Conservation (phyloP, 2,888 invertebrate genomes). For the Leptinotarsa haldemani region DNA sequence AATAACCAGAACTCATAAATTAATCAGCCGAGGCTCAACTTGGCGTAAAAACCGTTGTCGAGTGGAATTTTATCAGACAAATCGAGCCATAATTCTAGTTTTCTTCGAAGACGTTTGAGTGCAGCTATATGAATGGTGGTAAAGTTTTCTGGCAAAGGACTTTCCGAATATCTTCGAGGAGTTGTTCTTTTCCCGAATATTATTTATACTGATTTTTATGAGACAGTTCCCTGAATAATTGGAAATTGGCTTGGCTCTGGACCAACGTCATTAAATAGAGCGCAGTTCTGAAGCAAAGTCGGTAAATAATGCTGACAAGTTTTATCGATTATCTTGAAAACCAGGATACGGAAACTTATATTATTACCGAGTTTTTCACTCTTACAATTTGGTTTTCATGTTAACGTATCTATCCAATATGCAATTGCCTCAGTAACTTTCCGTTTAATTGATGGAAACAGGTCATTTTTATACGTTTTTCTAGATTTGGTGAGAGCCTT, state of each 20-base stretch:
- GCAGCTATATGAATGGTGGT: constrained; percentile 6
- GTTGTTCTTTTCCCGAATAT: constrained; percentile 36
- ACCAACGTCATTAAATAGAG: constrained; percentile 40
- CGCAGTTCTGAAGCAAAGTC: constrained; percentile 29
- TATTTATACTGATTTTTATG: constrained; percentile 41
- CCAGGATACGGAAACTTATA: neutral
- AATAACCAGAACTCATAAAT: constrained; percentile 13
- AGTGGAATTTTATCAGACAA: constrained; percentile 8
- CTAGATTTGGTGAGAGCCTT: too few species aligned
- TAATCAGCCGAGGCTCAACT: neutral
- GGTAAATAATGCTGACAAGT: neutral
- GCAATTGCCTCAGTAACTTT: too few species aligned
- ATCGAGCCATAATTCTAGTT: constrained; percentile 4
- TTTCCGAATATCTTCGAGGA: constrained; percentile 18
- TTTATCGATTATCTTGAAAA: neutral
- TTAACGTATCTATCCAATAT: too few species aligned
- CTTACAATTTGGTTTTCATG: too few species aligned
- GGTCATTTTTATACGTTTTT: too few species aligned
- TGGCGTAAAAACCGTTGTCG: constrained; percentile 1
- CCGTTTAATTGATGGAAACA: too few species aligned
- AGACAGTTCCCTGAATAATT: constrained; percentile 40
- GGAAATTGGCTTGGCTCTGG: constrained; percentile 39
- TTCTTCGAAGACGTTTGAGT: constrained; percentile 8
- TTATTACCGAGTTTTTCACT: too few species aligned
- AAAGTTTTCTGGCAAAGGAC: constrained; percentile 24